Conservation (phyloP, 2,113 vertebrate species). For the Gadus macrocephalus region DNA sequence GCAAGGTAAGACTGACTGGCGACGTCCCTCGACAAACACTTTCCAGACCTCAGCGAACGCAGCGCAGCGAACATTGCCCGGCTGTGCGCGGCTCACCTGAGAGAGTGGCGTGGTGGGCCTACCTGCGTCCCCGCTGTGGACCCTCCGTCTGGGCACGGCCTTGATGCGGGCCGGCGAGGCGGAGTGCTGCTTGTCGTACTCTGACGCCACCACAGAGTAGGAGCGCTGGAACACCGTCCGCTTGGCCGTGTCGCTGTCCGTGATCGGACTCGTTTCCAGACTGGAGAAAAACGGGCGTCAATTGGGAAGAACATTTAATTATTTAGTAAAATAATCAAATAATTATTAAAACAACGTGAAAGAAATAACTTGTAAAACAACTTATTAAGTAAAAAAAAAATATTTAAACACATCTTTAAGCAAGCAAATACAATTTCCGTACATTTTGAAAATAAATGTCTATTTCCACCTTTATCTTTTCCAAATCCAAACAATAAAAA, state of each 20-base stretch:
- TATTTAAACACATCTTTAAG: too few relatives aligned
- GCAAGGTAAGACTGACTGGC: too few relatives aligned
- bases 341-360: neutral
- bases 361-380: too few relatives aligned
- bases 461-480: too few relatives aligned
- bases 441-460: too few relatives aligned
- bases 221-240: slow-evolving; percentile 97
- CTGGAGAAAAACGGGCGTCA: slow-evolving; percentile 61
- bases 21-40: too few relatives aligned
- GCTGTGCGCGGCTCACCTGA: neutral
- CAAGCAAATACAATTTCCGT: too few relatives aligned
- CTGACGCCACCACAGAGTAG: slow-evolving; percentile 96
- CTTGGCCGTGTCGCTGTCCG: slow-evolving; percentile 93
- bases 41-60: too few relatives aligned
- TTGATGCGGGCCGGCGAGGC: slow-evolving; percentile 93
- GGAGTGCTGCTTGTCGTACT: slow-evolving; percentile 97
- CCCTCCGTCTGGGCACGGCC: slow-evolving; percentile 91
- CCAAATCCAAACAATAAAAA: too few relatives aligned
- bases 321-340: neutral
- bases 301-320: too few relatives aligned
- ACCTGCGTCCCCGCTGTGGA: slow-evolving; percentile 98
- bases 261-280: slow-evolving; percentile 96
- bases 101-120: slow-evolving; percentile 17
- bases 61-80: too few relatives aligned
- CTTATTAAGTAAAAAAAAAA: too few relatives aligned